These are phyloP conservation scores for Gadus chalcogrammus DNA, from an alignment of 2,113 vertebrate species.

Conservation along the genomic window DNA sequence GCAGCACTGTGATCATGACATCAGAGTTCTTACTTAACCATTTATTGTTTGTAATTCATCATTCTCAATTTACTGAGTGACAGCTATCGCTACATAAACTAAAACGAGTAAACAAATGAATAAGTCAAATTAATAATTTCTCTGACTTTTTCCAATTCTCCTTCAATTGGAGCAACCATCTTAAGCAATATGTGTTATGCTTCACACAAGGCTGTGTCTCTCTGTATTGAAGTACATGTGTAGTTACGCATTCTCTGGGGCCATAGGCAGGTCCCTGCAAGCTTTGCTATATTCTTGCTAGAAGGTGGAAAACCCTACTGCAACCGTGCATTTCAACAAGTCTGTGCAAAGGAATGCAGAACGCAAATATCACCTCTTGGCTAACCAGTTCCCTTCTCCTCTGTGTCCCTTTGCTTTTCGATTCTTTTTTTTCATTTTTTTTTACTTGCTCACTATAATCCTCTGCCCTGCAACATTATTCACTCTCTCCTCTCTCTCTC, in stretches of 20 bases:
- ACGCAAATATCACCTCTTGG: slow-evolving; percentile 39
- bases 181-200: too few species aligned
- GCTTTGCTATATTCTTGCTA: slow-evolving; percentile 37
- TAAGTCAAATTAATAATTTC: too few species aligned
- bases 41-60: too few species aligned
- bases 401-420: slow-evolving; percentile 11
- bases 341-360: slow-evolving; percentile 45
- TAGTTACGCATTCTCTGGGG: slow-evolving; percentile 28
- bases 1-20: too few species aligned
- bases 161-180: too few species aligned
- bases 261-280: slow-evolving; percentile 65
- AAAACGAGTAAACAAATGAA: too few species aligned
- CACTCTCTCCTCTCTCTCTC: neutral
- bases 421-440: neutral
- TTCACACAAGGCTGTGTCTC: neutral
- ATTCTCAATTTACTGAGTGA: too few species aligned
- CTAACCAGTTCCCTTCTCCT: slow-evolving; percentile 24
- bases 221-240: neutral
- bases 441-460: neutral
- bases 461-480: slow-evolving; percentile 82
- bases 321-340: slow-evolving; percentile 47
- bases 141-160: too few species aligned
- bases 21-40: too few species aligned
- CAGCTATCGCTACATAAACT: too few species aligned
- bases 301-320: slow-evolving; percentile 31